These are phyloP conservation scores for Phocides pigmalion DNA, from an alignment of 1,140 invertebrate species.

Conservation along the genomic window DNA sequence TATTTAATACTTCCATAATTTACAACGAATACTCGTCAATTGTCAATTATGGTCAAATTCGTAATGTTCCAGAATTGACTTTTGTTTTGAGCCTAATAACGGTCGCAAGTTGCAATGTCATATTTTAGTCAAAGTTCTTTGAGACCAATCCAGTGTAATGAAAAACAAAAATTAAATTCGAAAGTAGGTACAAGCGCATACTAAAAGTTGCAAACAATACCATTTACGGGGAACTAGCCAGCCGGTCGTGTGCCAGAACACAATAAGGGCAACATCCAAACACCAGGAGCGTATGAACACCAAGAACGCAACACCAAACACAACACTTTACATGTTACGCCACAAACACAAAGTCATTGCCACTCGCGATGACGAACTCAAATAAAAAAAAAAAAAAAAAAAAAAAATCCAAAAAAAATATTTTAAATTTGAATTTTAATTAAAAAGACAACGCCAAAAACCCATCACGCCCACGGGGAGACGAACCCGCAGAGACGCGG, in stretches of 20 bases:
- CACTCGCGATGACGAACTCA: conserved; percentile 28
- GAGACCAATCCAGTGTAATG: conserved; percentile 8
- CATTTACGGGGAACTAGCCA: conserved; percentile 36
- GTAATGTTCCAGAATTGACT: no score
- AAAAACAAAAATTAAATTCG: neutral
- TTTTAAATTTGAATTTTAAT: conserved; percentile 33
- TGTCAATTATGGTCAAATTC: no score
- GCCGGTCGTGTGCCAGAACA: conserved; percentile 21
- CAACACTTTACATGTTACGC: no score
- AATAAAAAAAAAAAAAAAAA: conserved; percentile 48
- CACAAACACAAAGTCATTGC: conserved; percentile 33
- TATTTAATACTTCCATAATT: no score
- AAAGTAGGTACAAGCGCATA: conserved; percentile 7
- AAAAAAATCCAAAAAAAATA: conserved; percentile 41
- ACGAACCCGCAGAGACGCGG: conserved; percentile 51
- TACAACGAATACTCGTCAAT: no score
- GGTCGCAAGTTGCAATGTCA: no score
- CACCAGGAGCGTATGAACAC: conserved; percentile 48
- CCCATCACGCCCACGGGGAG: conserved; percentile 39
- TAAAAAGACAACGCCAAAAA: conserved; percentile 41
- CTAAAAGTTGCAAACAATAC: conserved; percentile 35
- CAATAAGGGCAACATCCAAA: conserved; percentile 51
- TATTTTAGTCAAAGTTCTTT: no score
- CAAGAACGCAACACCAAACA: conserved; percentile 41
- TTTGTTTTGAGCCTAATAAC: no score